A percentile compares a stretch with the other conserved stretches of the same genome.
These are phyloP conservation scores for Papilio xuthus DNA, from an alignment of 1,140 invertebrate genomes.

Conservation along the genomic window DNA sequence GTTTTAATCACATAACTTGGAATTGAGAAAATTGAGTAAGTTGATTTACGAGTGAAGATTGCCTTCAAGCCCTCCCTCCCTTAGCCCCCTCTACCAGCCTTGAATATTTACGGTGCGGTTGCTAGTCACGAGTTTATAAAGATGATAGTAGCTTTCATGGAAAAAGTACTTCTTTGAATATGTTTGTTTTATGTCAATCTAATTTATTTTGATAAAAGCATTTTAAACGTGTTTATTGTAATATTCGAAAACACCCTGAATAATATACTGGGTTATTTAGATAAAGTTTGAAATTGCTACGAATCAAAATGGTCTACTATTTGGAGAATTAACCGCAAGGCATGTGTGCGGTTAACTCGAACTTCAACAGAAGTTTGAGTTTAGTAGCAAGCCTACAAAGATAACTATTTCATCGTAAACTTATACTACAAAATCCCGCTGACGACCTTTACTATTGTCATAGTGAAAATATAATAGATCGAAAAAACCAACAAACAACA, in stretches of 20 bases:
- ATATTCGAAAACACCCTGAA: not conserved
- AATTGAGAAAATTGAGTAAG: conserved; percentile 28
- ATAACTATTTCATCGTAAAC: not conserved
- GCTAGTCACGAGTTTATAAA: conserved; percentile 18
- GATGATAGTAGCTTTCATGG: not conserved
- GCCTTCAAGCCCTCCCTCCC: not conserved
- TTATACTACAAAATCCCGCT: not conserved
- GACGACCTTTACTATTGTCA: no score
- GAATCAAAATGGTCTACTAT: not conserved
- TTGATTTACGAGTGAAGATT: conserved; percentile 21
- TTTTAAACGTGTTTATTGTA: not conserved
- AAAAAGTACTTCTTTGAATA: not conserved
- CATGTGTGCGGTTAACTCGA: not conserved
- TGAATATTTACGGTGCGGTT: conserved; percentile 4
- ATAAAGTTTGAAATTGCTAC: not conserved
- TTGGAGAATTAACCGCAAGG: not conserved
- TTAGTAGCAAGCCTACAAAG: not conserved
- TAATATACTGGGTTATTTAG: not conserved
- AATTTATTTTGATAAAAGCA: not conserved
- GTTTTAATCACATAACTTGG: conserved; percentile 19
- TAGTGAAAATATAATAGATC: no score
- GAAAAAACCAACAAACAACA: no score
- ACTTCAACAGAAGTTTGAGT: not conserved
- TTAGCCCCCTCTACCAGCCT: not conserved
- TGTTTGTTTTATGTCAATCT: not conserved